These are phyloP conservation scores for Philereme vetulata DNA, from an alignment of 2,888 invertebrate genomes.

Conservation along the genomic window DNA sequence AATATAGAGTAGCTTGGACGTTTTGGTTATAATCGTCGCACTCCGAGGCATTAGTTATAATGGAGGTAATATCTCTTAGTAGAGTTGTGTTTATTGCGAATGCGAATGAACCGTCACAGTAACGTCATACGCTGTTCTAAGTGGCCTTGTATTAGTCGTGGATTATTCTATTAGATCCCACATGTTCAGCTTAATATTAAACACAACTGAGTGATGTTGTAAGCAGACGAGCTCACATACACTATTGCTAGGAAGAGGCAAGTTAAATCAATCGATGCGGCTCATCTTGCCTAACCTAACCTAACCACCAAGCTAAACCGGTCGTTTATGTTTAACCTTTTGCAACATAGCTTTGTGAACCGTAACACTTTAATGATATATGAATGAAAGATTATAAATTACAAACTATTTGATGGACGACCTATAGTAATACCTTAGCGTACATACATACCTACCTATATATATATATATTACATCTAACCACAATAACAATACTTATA, in stretches of 20 bases:
- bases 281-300: slow-evolving; percentile 38
- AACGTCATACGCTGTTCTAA: slow-evolving; percentile 23
- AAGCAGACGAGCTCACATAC: slow-evolving; percentile 23
- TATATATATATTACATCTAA: too few species aligned
- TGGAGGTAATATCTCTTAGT: slow-evolving; percentile 57
- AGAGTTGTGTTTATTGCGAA: slow-evolving; percentile 49
- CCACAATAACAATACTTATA: too few species aligned
- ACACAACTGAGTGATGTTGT: slow-evolving; percentile 26
- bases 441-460: slow-evolving; percentile 40
- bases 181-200: slow-evolving; percentile 25
- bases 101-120: slow-evolving; percentile 52
- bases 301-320: slow-evolving; percentile 46
- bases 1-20: slow-evolving; percentile 32
- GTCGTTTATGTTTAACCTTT: slow-evolving; percentile 57
- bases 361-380: slow-evolving; percentile 24
- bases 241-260: slow-evolving; percentile 34
- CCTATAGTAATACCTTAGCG: slow-evolving; percentile 43
- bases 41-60: slow-evolving; percentile 56
- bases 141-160: slow-evolving; percentile 47
- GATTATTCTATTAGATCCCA: slow-evolving; percentile 44
- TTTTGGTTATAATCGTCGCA: slow-evolving; percentile 55
- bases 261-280: slow-evolving; percentile 45
- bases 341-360: slow-evolving; percentile 47
- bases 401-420: slow-evolving; percentile 13
- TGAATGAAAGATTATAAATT: slow-evolving; percentile 12